phyloP scores from a whole-genome alignment of 2,888 invertebrate genomes.

The Cephus pulcher region DNA sequence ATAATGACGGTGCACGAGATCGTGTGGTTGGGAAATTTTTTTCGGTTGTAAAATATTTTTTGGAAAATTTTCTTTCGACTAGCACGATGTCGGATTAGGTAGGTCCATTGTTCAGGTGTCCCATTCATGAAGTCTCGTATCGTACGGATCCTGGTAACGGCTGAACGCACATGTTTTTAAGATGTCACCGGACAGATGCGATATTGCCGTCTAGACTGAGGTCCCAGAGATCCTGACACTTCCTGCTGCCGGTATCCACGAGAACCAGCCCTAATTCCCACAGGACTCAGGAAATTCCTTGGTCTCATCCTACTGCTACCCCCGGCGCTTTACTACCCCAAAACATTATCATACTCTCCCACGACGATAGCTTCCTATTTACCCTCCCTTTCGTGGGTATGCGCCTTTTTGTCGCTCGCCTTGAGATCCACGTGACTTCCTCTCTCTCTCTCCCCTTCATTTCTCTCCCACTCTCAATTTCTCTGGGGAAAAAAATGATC shows the following conservation, averaged over 20 bases:
- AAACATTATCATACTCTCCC: constrained; percentile 47
- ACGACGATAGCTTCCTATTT: constrained; percentile 18
- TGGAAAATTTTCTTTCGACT: too few species aligned
- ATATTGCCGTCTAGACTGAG: constrained; percentile 52
- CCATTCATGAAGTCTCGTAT: background rate
- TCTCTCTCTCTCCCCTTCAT: background rate
- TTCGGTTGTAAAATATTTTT: too few species aligned
- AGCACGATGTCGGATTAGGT: too few species aligned
- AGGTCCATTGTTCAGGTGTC: too few species aligned
- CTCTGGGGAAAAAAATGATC: constrained; percentile 30
- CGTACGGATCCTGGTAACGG: constrained; percentile 9
- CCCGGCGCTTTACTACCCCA: constrained; percentile 13
- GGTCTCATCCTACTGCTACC: constrained; percentile 21
- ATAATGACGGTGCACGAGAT: too few species aligned
- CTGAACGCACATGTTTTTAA: constrained; percentile 46
- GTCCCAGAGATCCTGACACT: constrained; percentile 49
- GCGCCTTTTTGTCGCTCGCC: constrained; percentile 29
- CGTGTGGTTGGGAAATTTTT: too few species aligned
- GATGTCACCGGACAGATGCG: constrained; percentile 60
- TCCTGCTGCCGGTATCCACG: constrained; percentile 38
- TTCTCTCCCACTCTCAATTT: background rate
- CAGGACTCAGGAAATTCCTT: constrained; percentile 36
- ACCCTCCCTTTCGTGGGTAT: background rate
- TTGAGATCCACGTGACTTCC: background rate
- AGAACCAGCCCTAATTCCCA: constrained; percentile 41